phyloP scores from a whole-genome alignment of 2,797 vertebrate genomes.

The Muscicapa striata region DNA sequence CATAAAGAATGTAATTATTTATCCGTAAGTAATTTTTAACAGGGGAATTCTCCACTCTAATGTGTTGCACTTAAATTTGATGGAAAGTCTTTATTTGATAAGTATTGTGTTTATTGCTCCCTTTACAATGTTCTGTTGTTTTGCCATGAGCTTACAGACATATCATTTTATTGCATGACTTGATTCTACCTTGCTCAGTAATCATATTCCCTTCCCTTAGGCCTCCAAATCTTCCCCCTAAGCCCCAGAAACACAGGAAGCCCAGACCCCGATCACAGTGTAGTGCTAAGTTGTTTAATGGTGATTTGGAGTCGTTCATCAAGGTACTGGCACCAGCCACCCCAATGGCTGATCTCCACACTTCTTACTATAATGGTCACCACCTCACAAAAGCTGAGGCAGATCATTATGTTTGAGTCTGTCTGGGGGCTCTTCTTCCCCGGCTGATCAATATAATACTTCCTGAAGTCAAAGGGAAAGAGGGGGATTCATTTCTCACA shows the following conservation, averaged over 20 bases:
- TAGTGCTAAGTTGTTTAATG: constrained; percentile 97
- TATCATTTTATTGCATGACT: constrained; percentile 66
- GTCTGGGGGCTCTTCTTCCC: constrained; percentile 78
- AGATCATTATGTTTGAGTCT: constrained; percentile 77
- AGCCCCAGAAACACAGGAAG: constrained; percentile 89
- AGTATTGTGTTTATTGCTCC: constrained; percentile 5
- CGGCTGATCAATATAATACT: constrained; percentile 80
- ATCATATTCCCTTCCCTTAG: constrained; percentile 83
- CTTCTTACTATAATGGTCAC: constrained; percentile 76
- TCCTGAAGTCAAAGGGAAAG: constrained; percentile 79
- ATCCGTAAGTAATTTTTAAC: background rate
- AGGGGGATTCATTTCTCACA: background rate
- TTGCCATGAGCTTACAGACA: constrained; percentile 44
- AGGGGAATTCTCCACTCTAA: background rate
- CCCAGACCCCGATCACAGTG: constrained; percentile 90
- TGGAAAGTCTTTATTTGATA: constrained; percentile 6
- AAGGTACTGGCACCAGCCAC: constrained; percentile 86
- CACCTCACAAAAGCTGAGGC: constrained; percentile 69
- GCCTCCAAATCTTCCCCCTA: constrained; percentile 90
- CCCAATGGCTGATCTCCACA: constrained; percentile 71
- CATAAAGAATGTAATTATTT: constrained; percentile 1
- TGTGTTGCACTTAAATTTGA: background rate
- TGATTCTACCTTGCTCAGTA: constrained; percentile 74
- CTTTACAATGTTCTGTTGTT: constrained; percentile 22
- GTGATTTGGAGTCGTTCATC: constrained; percentile 95